Percentiles rank a stretch among this genome's conserved stretches.
These are phyloP conservation scores for Channa maculata DNA, from an alignment of 2,113 vertebrate genomes.

Conservation along the genomic window DNA sequence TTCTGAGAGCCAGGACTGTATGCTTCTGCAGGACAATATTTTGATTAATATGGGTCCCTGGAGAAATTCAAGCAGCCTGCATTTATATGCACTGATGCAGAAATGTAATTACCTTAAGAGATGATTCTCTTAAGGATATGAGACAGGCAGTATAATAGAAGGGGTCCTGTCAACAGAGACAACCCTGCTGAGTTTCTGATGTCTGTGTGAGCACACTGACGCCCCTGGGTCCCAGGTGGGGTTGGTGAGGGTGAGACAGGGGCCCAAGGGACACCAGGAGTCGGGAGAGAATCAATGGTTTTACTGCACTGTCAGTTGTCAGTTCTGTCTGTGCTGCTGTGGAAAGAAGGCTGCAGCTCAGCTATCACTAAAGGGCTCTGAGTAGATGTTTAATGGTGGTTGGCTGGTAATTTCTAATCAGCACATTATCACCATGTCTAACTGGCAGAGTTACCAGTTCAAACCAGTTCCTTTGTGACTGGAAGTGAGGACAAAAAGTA, in stretches of 20 bases:
- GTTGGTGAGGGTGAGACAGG: slow-evolving; percentile 39
- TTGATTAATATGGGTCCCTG: slow-evolving; percentile 71
- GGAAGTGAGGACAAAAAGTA: slow-evolving; percentile 22
- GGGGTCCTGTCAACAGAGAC: slow-evolving; percentile 63
- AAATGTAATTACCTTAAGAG: slow-evolving; percentile 87
- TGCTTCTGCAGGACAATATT: slow-evolving; percentile 41
- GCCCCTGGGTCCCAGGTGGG: slow-evolving; percentile 72
- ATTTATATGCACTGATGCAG: slow-evolving; percentile 82
- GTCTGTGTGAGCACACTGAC: slow-evolving; percentile 55
- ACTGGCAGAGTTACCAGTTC: slow-evolving; percentile 14
- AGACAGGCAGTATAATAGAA: slow-evolving; percentile 74
- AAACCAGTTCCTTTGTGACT: slow-evolving; percentile 8
- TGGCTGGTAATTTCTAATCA: slow-evolving; percentile 54
- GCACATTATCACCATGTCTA: slow-evolving; percentile 38
- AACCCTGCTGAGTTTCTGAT: slow-evolving; percentile 60
- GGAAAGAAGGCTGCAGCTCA: slow-evolving; percentile 29
- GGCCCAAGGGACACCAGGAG: slow-evolving; percentile 47
- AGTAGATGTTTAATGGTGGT: slow-evolving; percentile 35
- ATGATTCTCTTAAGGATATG: slow-evolving; percentile 80
- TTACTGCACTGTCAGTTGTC: slow-evolving; percentile 59
- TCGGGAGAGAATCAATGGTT: slow-evolving; percentile 52
- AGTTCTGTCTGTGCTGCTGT: slow-evolving; percentile 60
- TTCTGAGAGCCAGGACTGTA: slow-evolving; percentile 7
- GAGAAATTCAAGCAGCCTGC: slow-evolving; percentile 69
- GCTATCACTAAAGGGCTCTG: slow-evolving; percentile 35